These are phyloP conservation scores for Aricia agestis DNA, from an alignment of 1,140 invertebrate genomes.

Conservation along the genomic window DNA sequence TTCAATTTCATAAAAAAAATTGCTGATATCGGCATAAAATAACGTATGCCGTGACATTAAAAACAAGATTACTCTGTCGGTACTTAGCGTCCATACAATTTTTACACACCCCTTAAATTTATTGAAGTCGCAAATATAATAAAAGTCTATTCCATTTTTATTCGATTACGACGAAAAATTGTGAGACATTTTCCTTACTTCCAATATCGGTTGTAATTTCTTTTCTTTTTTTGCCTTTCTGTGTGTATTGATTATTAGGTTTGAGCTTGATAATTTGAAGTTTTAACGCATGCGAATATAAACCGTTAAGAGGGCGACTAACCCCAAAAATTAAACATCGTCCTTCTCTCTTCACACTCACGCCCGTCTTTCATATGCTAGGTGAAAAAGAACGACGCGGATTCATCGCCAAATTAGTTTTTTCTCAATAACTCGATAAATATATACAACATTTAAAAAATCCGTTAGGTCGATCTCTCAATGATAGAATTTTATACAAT, in stretches of 20 bases:
- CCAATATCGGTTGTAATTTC: background rate
- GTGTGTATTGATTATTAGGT: background rate
- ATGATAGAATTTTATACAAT: too few relatives aligned
- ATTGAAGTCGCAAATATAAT: background rate
- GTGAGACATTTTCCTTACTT: background rate
- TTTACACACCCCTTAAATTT: background rate
- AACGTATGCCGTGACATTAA: background rate
- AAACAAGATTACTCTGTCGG: background rate
- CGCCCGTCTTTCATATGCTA: too few relatives aligned
- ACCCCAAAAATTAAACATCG: too few relatives aligned
- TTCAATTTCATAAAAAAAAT: too few relatives aligned
- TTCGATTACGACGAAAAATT: background rate
- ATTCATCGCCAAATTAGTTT: too few relatives aligned
- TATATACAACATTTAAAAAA: too few relatives aligned
- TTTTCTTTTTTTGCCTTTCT: background rate
- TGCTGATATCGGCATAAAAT: too few relatives aligned
- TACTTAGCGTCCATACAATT: background rate
- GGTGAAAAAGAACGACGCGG: too few relatives aligned
- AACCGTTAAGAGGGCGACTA: too few relatives aligned
- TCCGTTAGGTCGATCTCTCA: too few relatives aligned
- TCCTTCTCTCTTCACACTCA: too few relatives aligned
- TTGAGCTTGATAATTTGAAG: background rate
- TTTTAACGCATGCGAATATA: background rate
- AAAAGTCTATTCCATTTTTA: background rate
- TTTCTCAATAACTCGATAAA: too few relatives aligned